These are phyloP conservation scores for Eucidaris tribuloides DNA, from an alignment of 35 echinoderm and acorn worm genomes.

Conservation along the genomic window DNA sequence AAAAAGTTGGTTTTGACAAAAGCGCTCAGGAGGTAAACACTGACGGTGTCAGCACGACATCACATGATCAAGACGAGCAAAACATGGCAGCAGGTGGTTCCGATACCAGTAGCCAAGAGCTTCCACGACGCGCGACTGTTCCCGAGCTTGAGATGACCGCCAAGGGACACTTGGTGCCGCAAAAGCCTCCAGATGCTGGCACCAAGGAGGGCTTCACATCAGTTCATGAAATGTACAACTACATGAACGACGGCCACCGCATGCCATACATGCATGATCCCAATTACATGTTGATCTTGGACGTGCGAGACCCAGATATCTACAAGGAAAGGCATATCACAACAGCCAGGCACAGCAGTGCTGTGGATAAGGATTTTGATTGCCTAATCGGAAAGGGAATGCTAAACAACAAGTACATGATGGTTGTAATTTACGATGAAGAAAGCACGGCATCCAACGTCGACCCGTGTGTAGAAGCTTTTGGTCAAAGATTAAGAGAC, in stretches of 20 bases:
- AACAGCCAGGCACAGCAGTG: slow-evolving; percentile 68
- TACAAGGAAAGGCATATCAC: slow-evolving; percentile 59
- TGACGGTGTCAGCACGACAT: too few species aligned
- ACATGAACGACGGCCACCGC: slow-evolving; percentile 61
- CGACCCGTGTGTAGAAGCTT: background rate
- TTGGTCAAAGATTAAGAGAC: slow-evolving; percentile 27
- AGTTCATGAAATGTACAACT: slow-evolving; percentile 70
- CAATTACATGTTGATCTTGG: slow-evolving; percentile 71
- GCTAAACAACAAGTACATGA: slow-evolving; percentile 35
- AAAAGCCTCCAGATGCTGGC: background rate
- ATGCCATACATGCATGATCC: slow-evolving; percentile 70
- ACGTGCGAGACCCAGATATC: slow-evolving; percentile 35
- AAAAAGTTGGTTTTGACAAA: too few species aligned
- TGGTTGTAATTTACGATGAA: slow-evolving; percentile 76
- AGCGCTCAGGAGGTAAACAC: too few species aligned
- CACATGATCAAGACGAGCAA: too few species aligned
- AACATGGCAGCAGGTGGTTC: too few species aligned
- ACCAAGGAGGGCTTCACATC: slow-evolving; percentile 53
- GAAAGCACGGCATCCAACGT: slow-evolving; percentile 17
- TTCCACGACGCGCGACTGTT: too few species aligned
- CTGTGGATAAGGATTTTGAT: slow-evolving; percentile 71
- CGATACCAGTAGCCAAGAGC: too few species aligned
- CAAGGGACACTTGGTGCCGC: slow-evolving; percentile 34
- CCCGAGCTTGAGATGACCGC: slow-evolving; percentile 25
- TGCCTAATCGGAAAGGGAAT: slow-evolving; percentile 52